Base-by-base conservation (phyloP, 2,797 vertebrate species). In the Capromys pilorides region DNA sequence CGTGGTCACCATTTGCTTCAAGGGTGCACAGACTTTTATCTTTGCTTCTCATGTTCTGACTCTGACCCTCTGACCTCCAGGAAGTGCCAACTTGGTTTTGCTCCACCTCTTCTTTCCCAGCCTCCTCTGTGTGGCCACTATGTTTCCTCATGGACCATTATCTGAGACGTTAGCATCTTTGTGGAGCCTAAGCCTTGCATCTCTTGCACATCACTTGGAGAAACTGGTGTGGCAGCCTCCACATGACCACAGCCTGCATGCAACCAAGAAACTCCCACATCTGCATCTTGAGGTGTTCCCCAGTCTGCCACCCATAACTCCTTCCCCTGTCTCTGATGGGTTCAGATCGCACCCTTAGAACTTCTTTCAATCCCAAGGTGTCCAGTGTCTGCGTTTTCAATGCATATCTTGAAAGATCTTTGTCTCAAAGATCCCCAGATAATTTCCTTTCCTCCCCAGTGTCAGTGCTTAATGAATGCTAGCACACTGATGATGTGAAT, bases 1-100 rank as follows among this genome's bases (percentile, higher is more conserved):
- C 7, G 0, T 6, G 67, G 18, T 8, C 14, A 11, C 13, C 0
- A 6, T 4, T n/a, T 18, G 0, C 13, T 84, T 16, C 22, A 12
- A 1, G 28, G 24, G 9, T 16, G 16, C 31, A 16, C 14, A n/a
- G 0, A 1, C 16, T 36, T 18, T 45, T 75, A 21, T 21, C 77
- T 73, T 71, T 71, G 12, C 41, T 84, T 13, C 14, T 16, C 61
- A 39, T 26, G 21, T 54, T 36, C 26, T 13, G 66, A 16, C 57
- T 67, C 69, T n/a, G 59, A 49, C 1, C 16, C 57, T 67, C 69
- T 39, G 64, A 49, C 1, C 21, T 13, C 0, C 0, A 87, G 61
- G 54, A 89, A 62, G 4, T 11, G 14, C 69, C n/a, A 33, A n/a
- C 51, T 64, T 61, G 21, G 16, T 67, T 49, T 51, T 31, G 39